These are phyloP conservation scores for Diadumene lineata DNA, from an alignment of 92 coral and sea anemone genomes.

Conservation along the genomic window DNA sequence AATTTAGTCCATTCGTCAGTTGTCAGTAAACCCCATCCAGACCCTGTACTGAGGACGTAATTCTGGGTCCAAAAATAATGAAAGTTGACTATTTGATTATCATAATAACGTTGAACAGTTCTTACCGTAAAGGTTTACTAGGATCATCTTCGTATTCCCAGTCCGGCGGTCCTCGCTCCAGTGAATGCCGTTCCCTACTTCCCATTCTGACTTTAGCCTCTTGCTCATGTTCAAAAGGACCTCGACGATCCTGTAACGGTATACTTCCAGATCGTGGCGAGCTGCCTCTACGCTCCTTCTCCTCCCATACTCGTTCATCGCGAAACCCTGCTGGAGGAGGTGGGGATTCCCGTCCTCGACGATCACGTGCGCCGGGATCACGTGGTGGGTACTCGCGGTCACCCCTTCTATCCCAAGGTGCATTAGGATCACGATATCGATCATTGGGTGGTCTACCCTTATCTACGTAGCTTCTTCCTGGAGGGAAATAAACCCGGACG, in stretches of 20 bases:
- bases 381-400: slow-evolving; percentile 87
- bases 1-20: too few species aligned
- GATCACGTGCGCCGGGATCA: slow-evolving; percentile 74
- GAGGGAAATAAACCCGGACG: background rate
- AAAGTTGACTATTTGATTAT: background rate
- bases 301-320: slow-evolving; percentile 73
- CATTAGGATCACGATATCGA: slow-evolving; percentile 71
- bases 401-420: slow-evolving; percentile 77
- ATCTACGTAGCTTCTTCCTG: slow-evolving; percentile 68
- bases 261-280: slow-evolving; percentile 65
- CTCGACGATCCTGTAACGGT: slow-evolving; percentile 73
- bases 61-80: too few species aligned
- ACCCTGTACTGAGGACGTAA: too few species aligned
- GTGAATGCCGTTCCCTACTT: slow-evolving; percentile 63
- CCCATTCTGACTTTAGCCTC: slow-evolving; percentile 50
- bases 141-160: slow-evolving; percentile 91
- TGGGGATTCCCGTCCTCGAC: slow-evolving; percentile 64
- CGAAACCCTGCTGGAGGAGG: slow-evolving; percentile 49
- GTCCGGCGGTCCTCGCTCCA: slow-evolving; percentile 73
- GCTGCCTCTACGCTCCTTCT: slow-evolving; percentile 59
- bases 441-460: slow-evolving; percentile 74
- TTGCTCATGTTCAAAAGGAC: slow-evolving; percentile 64
- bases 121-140: slow-evolving; percentile 38
- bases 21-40: too few species aligned
- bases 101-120: background rate